A percentile compares a stretch with the other conserved stretches of the same genome.
These are phyloP conservation scores for Halocaridina rubra DNA, from an alignment of 2,888 invertebrate species.

Conservation along the genomic window DNA sequence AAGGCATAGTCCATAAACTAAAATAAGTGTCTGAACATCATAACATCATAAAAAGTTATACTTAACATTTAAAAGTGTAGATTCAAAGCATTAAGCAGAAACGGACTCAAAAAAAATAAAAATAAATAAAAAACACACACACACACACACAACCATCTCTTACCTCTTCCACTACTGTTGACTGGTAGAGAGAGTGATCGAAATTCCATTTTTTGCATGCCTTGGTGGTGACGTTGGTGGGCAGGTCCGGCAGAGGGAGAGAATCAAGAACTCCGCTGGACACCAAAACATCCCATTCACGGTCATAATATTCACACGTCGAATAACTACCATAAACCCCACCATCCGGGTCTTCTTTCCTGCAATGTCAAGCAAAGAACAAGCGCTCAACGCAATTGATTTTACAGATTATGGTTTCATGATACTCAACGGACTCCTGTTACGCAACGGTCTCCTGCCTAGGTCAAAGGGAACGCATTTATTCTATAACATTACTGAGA, in stretches of 20 bases:
- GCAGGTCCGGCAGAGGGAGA: background rate
- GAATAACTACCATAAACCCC: background rate
- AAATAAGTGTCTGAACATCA: background rate
- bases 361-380: no score
- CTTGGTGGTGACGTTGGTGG: background rate
- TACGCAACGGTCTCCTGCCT: no score
- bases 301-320: slow-evolving; percentile 28
- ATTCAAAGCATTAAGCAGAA: no score
- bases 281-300: slow-evolving; percentile 22
- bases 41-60: background rate
- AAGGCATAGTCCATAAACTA: background rate
- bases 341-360: background rate
- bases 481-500: no score
- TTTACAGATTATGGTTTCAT: no score
- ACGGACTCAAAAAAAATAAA: background rate
- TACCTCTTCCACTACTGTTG: slow-evolving; percentile 50
- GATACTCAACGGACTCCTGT: no score
- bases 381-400: no score
- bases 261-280: background rate
- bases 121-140: background rate
- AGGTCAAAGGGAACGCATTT: no score
- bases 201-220: slow-evolving; percentile 26
- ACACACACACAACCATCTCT: background rate
- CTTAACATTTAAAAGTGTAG: no score
- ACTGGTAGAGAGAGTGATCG: slow-evolving; percentile 20